These are phyloP conservation scores for Gallinago media DNA, from an alignment of 2,113 vertebrate species.

Conservation along the genomic window DNA sequence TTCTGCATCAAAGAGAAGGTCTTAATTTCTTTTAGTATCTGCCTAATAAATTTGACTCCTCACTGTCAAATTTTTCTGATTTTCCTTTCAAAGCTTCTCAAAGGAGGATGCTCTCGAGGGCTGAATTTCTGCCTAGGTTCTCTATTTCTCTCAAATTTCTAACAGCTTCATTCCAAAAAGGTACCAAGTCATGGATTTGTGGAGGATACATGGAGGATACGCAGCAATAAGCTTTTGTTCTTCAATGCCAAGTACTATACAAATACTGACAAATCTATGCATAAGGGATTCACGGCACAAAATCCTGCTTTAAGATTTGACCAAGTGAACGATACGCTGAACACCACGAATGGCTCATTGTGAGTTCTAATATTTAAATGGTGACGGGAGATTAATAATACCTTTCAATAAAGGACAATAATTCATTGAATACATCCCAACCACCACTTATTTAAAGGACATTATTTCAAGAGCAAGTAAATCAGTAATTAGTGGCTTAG, in stretches of 20 bases:
- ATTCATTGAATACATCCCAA: conserved; percentile 6
- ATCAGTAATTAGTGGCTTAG: conserved; percentile 22
- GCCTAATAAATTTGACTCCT: not conserved
- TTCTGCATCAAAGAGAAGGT: not conserved
- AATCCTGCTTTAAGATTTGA: not conserved
- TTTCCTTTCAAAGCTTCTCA: not conserved
- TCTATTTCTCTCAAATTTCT: not conserved
- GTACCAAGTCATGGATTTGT: not conserved
- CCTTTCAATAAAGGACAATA: not conserved
- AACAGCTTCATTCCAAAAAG: not conserved
- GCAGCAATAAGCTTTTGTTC: not conserved
- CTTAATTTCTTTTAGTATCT: not conserved
- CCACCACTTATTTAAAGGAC: conserved; percentile 23
- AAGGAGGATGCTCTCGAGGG: not conserved
- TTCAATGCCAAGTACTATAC: not conserved
- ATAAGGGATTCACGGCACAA: not conserved
- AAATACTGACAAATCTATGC: not conserved
- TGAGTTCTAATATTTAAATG: conserved; percentile 22
- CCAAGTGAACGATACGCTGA: not conserved
- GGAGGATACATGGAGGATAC: not conserved
- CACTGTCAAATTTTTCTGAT: not conserved
- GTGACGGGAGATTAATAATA: conserved; percentile 20
- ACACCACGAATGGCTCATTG: not conserved
- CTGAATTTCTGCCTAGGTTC: not conserved
- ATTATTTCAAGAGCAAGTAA: conserved; percentile 27